Percentiles rank a stretch among this genome's conserved stretches.
These are phyloP conservation scores for Diaperis boleti DNA, from an alignment of 2,888 invertebrate species.

Conservation along the genomic window DNA sequence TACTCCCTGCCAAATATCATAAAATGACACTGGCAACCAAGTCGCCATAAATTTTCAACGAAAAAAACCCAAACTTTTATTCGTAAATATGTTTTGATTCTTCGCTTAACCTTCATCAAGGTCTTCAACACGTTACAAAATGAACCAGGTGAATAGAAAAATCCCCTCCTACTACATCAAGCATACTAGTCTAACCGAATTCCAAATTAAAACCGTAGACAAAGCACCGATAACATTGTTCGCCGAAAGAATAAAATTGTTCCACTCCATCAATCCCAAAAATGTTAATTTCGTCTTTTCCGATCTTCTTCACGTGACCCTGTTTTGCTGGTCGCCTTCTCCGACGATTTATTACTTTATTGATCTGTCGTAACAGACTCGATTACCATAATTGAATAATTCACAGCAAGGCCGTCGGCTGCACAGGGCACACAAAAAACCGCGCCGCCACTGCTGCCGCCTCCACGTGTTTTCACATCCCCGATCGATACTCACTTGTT, in stretches of 20 bases:
- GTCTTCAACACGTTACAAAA: slow-evolving; percentile 5
- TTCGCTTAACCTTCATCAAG: slow-evolving; percentile 24
- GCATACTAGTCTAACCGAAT: too few species aligned
- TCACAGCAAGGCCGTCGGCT: slow-evolving; percentile 18
- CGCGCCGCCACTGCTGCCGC: neutral
- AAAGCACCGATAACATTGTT: too few species aligned
- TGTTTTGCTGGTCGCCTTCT: slow-evolving; percentile 24
- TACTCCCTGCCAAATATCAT: too few species aligned
- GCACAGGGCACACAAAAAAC: neutral
- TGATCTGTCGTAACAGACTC: slow-evolving; percentile 34
- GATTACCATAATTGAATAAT: slow-evolving; percentile 38
- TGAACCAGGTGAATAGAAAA: neutral
- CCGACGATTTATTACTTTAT: slow-evolving; percentile 26
- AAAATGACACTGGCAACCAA: too few species aligned
- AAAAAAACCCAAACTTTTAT: neutral
- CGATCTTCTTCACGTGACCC: too few species aligned
- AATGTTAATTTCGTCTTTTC: neutral
- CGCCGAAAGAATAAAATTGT: too few species aligned
- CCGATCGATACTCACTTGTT: slow-evolving; percentile 21
- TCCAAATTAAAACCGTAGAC: too few species aligned
- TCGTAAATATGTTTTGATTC: slow-evolving; percentile 28
- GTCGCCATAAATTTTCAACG: neutral
- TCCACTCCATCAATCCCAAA: too few species aligned
- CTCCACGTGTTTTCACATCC: neutral
- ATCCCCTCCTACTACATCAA: too few species aligned